These are phyloP conservation scores for Toxonevra muliebris DNA, from an alignment of 2,888 invertebrate species.

Conservation along the genomic window DNA sequence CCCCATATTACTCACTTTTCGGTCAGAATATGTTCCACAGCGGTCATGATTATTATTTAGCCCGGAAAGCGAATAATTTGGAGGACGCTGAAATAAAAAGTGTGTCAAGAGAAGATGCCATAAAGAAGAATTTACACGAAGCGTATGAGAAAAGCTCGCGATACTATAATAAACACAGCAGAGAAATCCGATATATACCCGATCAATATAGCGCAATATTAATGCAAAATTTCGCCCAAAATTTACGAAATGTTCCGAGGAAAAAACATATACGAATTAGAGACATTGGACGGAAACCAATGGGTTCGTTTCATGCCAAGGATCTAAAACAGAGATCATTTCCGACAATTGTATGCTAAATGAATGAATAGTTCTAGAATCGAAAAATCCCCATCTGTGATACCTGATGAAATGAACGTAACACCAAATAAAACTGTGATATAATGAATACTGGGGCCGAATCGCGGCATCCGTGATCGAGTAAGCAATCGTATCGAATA, in stretches of 20 bases:
- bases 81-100: constrained; percentile 12
- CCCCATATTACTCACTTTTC: constrained; percentile 30
- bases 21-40: constrained; percentile 22
- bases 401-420: no score
- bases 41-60: no score
- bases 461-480: no score
- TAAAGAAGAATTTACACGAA: constrained; percentile 12
- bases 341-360: neutral
- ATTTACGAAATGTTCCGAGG: no score
- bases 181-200: constrained; percentile 1
- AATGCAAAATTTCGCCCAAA: no score
- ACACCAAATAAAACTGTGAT: no score
- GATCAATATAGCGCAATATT: neutral
- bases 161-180: constrained; percentile 11
- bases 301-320: neutral
- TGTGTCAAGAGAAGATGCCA: neutral
- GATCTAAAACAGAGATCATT: neutral
- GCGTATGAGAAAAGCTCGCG: constrained; percentile 22
- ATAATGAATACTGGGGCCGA: no score
- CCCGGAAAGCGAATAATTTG: constrained; percentile 20
- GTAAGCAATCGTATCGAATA: no score
- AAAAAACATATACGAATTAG: no score
- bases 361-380: no score
- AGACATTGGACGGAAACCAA: neutral
- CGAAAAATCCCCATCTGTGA: no score